Conservation (phyloP, 2,797 vertebrate species). For the Liasis olivaceus region DNA sequence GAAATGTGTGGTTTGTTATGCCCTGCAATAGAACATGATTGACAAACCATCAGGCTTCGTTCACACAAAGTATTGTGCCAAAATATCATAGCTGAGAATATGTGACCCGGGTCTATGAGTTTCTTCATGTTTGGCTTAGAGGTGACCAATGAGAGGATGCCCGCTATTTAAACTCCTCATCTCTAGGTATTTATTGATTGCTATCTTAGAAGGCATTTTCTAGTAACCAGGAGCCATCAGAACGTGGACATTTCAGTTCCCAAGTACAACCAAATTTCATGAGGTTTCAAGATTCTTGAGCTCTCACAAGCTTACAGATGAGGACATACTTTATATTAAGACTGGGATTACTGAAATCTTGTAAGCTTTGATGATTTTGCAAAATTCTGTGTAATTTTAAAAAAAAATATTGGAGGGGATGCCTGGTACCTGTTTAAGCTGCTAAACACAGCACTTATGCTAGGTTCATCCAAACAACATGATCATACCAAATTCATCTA, state of each 20-base stretch:
- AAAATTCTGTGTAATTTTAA: background rate
- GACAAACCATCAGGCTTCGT: background rate
- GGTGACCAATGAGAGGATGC: background rate
- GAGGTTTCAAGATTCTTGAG: background rate
- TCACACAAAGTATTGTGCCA: background rate
- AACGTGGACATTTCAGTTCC: background rate
- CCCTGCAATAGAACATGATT: background rate
- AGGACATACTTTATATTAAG: background rate
- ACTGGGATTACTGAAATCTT: background rate
- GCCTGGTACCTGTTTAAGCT: background rate
- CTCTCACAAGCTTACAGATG: background rate
- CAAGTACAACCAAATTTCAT: background rate
- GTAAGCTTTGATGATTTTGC: background rate
- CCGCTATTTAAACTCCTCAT: background rate
- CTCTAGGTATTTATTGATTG: background rate
- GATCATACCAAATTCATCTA: background rate
- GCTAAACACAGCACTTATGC: background rate
- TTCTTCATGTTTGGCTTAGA: background rate
- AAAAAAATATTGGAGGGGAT: background rate
- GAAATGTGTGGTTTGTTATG: background rate
- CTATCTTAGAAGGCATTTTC: background rate
- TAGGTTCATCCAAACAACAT: background rate
- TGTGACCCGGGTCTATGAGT: background rate
- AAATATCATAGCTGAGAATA: background rate
- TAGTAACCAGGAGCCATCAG: background rate